phyloP scores from a whole-genome alignment of 2,113 vertebrate genomes.

The Podarcis cretensis region DNA sequence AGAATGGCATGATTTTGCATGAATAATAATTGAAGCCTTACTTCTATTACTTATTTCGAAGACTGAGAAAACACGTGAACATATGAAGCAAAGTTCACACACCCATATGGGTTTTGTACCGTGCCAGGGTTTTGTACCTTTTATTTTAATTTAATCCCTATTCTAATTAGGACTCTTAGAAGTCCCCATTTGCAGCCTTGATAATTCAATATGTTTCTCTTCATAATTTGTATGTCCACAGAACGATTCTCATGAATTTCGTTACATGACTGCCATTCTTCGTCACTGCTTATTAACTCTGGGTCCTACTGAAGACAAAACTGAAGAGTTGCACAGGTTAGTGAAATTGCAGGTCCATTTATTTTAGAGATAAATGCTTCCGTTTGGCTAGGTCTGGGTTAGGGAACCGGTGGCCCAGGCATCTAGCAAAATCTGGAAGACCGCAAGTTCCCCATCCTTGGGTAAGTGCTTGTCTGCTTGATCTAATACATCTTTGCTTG shows the following conservation, averaged over 20 bases:
- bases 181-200: constrained; percentile 59
- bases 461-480: background rate
- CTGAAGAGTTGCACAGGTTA: constrained; percentile 96
- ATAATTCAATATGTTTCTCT: constrained; percentile 68
- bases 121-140: constrained; percentile 41
- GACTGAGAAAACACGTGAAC: background rate
- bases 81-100: constrained; percentile 44
- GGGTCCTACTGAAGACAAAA: constrained; percentile 93
- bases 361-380: background rate
- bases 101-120: constrained; percentile 53
- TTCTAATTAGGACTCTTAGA: constrained; percentile 61
- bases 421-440: too few relatives aligned
- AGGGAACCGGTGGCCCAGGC: too few relatives aligned
- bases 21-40: background rate
- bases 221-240: constrained; percentile 76
- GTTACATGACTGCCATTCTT: constrained; percentile 90
- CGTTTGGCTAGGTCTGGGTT: background rate
- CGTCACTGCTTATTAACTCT: constrained; percentile 92
- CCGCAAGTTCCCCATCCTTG: too few relatives aligned
- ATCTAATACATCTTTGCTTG: background rate
- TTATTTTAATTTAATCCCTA: constrained; percentile 68
- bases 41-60: background rate
- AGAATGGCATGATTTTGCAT: background rate
- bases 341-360: constrained; percentile 55
- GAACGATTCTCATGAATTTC: constrained; percentile 92